These are phyloP conservation scores for Colistium nudipinnis DNA, from an alignment of 2,113 vertebrate species.

Conservation along the genomic window DNA sequence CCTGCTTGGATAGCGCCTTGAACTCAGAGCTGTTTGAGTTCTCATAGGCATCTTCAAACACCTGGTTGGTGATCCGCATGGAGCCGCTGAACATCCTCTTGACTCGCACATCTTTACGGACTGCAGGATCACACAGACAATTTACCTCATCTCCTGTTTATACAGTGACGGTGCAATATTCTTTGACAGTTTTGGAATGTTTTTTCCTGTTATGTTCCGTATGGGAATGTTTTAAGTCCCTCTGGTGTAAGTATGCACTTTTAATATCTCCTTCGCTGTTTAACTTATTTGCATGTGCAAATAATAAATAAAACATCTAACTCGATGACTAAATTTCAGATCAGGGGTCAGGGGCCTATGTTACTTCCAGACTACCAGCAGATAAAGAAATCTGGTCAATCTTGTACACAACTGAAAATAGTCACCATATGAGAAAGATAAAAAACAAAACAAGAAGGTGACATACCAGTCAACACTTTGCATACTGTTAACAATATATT, in stretches of 20 bases:
- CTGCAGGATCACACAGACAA: conserved; percentile 60
- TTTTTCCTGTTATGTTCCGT: no score
- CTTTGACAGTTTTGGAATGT: no score
- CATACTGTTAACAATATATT: not conserved
- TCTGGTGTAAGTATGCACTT: not conserved
- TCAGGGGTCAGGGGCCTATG: no score
- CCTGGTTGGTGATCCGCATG: conserved; percentile 79
- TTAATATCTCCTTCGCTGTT: not conserved
- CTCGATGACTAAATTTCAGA: no score
- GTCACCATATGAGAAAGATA: no score
- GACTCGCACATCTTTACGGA: conserved; percentile 63
- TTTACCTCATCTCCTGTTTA: no score
- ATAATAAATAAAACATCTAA: no score
- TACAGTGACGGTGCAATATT: no score
- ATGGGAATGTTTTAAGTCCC: not conserved
- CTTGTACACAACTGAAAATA: no score
- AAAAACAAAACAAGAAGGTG: no score
- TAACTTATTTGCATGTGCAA: conserved; percentile 1
- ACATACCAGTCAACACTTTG: not conserved
- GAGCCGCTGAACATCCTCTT: conserved; percentile 80
- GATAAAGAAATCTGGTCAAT: no score
- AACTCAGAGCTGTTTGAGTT: conserved; percentile 72
- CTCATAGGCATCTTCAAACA: conserved; percentile 73
- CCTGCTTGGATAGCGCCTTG: conserved; percentile 68
- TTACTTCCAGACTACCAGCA: no score